Base-by-base conservation (phyloP, 1,140 invertebrate species). In the Dendroctonus ponderosae region DNA sequence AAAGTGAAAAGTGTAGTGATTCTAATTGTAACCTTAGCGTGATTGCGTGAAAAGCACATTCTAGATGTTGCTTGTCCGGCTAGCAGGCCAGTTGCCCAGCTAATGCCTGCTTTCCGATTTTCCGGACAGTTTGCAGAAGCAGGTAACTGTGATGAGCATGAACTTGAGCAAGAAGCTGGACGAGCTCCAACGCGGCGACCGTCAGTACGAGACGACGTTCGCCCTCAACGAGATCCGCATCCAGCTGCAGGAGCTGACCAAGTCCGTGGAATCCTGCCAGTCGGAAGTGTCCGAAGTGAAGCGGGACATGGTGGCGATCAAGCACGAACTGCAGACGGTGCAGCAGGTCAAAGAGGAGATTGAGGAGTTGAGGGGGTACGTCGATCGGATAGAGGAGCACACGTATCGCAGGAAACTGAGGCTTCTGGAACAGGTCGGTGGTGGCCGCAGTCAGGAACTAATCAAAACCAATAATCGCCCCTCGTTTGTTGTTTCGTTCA, bases 81-180 rank as follows among this genome's bases (percentile, higher is more conserved):
- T 26, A 26, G 26, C 26, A 26, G 3, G 26, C 1, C 26, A 26
- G 26, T 26, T 26, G 26, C 26, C 26, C 26, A 26, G 26, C 26
- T 26, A 26, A 26, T 26, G 26, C 26, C 26, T 26, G 26, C 26
- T 26, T 26, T 26, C 26, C 26, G 26, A 26, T 26, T 26, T 26
- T 26, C 26, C 12, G 43, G 37, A 66, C 84, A 93, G 91, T 89
- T 90, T 94, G 85, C 92, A 94, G 86, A 92, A 93, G 86, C 92
- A 94, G 89, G 91, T 94, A 86, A 92, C 90, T 86, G 90, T 93
- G 84, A 94, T 95, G 93, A 94, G 91, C 83, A 92, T 93, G 89
- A 94, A 93, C 86, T 86, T 94, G 82, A 90, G 88, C 79, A 88
- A 90, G 75, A 93, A 94, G 84, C 85, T 94, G 84, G 92, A 94